These are phyloP conservation scores for Margarornis squamiger DNA, from an alignment of 2,797 vertebrate genomes.

Conservation along the genomic window DNA sequence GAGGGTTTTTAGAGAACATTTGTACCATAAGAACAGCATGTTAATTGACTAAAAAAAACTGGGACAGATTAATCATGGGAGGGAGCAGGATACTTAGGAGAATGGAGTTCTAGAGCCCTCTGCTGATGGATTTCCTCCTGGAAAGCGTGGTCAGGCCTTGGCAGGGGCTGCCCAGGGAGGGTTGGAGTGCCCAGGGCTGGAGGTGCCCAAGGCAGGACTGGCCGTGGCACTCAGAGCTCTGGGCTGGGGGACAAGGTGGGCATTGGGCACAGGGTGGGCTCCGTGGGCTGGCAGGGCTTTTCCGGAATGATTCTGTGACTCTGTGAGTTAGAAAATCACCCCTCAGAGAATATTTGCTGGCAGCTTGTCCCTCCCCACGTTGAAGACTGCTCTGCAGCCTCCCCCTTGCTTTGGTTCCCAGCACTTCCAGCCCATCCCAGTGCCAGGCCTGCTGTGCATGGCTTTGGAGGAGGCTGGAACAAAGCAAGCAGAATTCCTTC, in stretches of 20 bases:
- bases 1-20: slow-evolving; percentile 55
- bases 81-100: not conserved
- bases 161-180: not conserved
- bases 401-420: not conserved
- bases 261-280: rapidly evolving
- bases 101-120: slow-evolving; percentile 19
- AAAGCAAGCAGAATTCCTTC: not conserved
- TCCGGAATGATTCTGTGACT: rapidly evolving
- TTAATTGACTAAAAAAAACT: slow-evolving; percentile 72
- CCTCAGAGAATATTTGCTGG: not conserved
- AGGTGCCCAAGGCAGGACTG: not conserved
- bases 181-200: not conserved
- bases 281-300: not conserved
- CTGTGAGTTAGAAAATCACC: not conserved
- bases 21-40: slow-evolving; percentile 65
- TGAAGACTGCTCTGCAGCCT: not conserved
- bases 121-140: not conserved
- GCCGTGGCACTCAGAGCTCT: not conserved
- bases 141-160: not conserved
- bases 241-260: not conserved
- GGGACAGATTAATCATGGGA: slow-evolving; percentile 72
- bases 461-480: not conserved
- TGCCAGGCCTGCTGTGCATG: not conserved
- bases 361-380: too few species aligned
- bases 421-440: rapidly evolving